A percentile compares a stretch with the other conserved stretches of the same genome.
Evolutionary conservation across 2,797 vertebrate species (phyloP).

Genomic region (Sebastes itinus): DNA sequence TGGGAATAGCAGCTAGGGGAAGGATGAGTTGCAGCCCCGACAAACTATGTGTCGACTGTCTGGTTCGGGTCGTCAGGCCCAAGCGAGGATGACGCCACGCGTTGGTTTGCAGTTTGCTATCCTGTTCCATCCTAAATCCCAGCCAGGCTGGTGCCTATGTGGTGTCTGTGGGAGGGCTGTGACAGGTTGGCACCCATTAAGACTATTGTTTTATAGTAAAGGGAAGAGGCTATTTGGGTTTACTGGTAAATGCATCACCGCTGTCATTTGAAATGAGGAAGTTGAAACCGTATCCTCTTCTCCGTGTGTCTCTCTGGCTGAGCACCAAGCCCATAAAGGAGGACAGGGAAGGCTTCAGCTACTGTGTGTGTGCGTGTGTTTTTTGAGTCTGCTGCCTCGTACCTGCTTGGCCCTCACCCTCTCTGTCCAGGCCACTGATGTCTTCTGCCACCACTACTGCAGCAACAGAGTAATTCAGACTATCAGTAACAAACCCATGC

Average conservation of each 20-base stretch:
- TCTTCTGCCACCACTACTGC: not conserved
- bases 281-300: conserved; percentile 44
- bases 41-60: conserved; percentile 53
- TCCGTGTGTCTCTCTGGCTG: conserved; percentile 39
- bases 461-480: not conserved
- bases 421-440: not conserved
- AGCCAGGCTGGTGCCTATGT: conserved; percentile 8
- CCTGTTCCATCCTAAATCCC: conserved; percentile 14
- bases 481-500: not conserved
- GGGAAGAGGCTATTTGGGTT: conserved; percentile 28
- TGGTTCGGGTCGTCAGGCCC: conserved; percentile 20
- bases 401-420: conserved; percentile 1
- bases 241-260: conserved; percentile 64
- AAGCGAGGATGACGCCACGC: conserved; percentile 1
- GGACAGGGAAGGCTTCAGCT: not conserved
- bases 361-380: not conserved
- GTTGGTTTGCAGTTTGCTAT: conserved; percentile 15
- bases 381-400: not conserved
- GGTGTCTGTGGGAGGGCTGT: conserved; percentile 19
- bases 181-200: conserved; percentile 47
- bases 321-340: conserved; percentile 35
- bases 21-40: conserved; percentile 46
- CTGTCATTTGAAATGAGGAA: conserved; percentile 41
- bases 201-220: conserved; percentile 42
- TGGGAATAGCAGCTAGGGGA: conserved; percentile 62